phyloP scores from a whole-genome alignment of 1,140 invertebrate species.

The Diachasmimorpha longicaudata region DNA sequence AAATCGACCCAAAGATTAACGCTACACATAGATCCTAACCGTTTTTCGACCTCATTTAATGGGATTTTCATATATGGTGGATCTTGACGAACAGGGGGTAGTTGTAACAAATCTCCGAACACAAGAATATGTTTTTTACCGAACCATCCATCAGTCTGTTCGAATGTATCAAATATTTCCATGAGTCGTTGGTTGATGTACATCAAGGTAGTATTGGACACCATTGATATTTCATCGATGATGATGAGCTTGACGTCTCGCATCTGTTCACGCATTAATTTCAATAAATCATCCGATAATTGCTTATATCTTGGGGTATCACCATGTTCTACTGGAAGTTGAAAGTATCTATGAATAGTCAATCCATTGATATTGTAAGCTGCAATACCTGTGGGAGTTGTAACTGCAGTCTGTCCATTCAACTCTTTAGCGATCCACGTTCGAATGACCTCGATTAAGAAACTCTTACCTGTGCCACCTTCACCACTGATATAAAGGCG shows the following conservation, averaged over 20 bases:
- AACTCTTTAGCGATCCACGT: constrained; percentile 28
- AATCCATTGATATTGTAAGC: constrained; percentile 41
- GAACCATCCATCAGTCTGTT: constrained; percentile 37
- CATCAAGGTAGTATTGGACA: constrained; percentile 40
- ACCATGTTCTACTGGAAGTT: constrained; percentile 35
- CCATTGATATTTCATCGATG: constrained; percentile 31
- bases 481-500: constrained; percentile 28
- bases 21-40: constrained; percentile 27
- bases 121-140: constrained; percentile 37
- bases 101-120: constrained; percentile 45
- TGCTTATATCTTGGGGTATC: constrained; percentile 24
- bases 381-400: constrained; percentile 38
- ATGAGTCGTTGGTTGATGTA: constrained; percentile 37
- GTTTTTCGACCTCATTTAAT: constrained; percentile 31
- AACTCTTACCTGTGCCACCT: constrained; percentile 37
- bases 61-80: constrained; percentile 34
- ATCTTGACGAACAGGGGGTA: constrained; percentile 43
- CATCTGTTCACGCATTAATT: constrained; percentile 30
- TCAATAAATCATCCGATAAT: constrained; percentile 30
- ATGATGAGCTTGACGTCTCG: constrained; percentile 30
- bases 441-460: constrained; percentile 36
- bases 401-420: constrained; percentile 35
- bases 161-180: constrained; percentile 42
- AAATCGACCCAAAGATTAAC: constrained; percentile 32
- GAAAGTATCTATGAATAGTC: constrained; percentile 30